These are phyloP conservation scores for Cephalophus harveyi DNA, from an alignment of 2,113 vertebrate species.

Conservation along the genomic window DNA sequence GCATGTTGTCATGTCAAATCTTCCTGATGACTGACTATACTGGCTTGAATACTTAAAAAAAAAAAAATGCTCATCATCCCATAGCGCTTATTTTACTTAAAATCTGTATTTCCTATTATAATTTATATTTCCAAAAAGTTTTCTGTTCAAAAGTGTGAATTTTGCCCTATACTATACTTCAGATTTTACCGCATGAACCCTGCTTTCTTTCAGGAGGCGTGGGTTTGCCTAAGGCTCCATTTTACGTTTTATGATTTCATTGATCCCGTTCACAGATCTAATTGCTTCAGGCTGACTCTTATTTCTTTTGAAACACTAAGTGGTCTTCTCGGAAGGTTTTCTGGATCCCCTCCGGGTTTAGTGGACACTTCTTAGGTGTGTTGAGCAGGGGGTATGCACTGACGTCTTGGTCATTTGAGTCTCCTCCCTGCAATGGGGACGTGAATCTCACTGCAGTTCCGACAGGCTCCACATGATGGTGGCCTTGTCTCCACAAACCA, in stretches of 20 bases:
- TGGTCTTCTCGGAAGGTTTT: not conserved
- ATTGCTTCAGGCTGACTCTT: not conserved
- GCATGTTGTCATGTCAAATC: not conserved
- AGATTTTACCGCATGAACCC: not conserved
- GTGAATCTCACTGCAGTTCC: conserved; percentile 57
- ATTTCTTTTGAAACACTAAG: not conserved
- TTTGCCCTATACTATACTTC: not conserved
- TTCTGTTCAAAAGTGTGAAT: not conserved
- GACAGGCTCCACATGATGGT: conserved; percentile 65
- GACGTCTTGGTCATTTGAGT: not conserved
- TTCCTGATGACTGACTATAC: not conserved
- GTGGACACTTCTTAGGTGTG: fast-evolving
- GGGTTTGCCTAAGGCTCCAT: not conserved
- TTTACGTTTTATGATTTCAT: not conserved
- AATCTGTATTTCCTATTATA: not conserved
- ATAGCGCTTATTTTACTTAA: not conserved
- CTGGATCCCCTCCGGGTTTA: not conserved
- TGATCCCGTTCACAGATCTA: not conserved
- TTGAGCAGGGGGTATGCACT: fast-evolving
- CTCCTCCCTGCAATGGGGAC: not conserved
- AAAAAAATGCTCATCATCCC: not conserved
- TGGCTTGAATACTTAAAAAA: not conserved
- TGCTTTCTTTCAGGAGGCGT: not conserved
- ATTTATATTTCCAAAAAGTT: not conserved
- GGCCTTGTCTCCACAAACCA: conserved; percentile 64